Base-by-base conservation (phyloP, 1,140 invertebrate species). In the Lineus longissimus region DNA sequence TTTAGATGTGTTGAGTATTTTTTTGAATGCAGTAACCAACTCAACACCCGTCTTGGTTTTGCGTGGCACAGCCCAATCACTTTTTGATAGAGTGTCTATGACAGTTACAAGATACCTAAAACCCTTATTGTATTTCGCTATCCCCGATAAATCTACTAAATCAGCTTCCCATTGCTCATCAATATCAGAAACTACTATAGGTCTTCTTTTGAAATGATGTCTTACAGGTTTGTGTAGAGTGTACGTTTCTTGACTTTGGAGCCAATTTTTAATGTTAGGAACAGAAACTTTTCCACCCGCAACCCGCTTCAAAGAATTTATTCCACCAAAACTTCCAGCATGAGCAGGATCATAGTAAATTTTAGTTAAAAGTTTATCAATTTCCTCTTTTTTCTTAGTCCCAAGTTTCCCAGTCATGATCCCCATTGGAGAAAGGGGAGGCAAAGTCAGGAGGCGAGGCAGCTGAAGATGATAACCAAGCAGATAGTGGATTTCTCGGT, bases 71-170 rank as follows among this genome's bases (percentile, higher is more conserved):
- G 74, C 74, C 74, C 75, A 84, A 23, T 77, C 77, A 70, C 71
- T 80, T 74, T 82, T 84, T 45, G 74, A 77, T 71, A 83, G 83
- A 33, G 64, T 62, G 73, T 84, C 79, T 59, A 85, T 84, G 6
- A 82, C 74, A 25, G 73, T 76, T 59, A 85, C 66, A 40, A 85
- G 70, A 65, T 81, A 84, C 63, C 78, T 80, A 68, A 70, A 79
- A 41, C 73, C 72, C 41, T 74, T 70, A 74, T 85, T 84, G 41
- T 70, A 31, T 63, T 63, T 65, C 17, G 62, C 62, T 70, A 80
- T 59, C 40, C 62, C 59, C 22, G 70, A 22, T 59, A 82, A 60
- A 67, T 76, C 73, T 1, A 67, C 57, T 25, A 82, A 68, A 70
- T 83, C 78, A 9, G 71, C 66, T 65, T 82, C 73, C 72, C 73